phyloP scores from a whole-genome alignment of 2,888 invertebrate species.

The Amphipyra berbera region DNA sequence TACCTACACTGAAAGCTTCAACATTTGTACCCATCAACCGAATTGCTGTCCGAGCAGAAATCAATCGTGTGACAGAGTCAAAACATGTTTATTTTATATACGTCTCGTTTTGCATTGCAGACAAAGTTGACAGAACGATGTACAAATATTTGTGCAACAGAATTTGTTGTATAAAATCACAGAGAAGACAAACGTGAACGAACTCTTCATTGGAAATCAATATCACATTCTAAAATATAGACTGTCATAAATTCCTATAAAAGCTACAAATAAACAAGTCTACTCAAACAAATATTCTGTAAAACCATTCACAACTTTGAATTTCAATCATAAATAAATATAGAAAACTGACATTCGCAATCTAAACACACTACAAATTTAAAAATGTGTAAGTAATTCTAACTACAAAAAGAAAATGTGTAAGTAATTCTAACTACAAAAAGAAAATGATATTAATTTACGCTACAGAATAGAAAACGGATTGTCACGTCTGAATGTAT shows the following conservation, averaged over 20 bases:
- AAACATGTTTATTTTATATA: slow-evolving; percentile 22
- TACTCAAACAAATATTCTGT: background rate
- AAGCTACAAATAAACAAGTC: slow-evolving; percentile 14
- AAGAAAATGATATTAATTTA: slow-evolving; percentile 3
- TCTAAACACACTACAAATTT: slow-evolving; percentile 15
- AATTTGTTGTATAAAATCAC: slow-evolving; percentile 6
- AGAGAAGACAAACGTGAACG: slow-evolving; percentile 20
- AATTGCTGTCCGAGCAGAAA: slow-evolving; percentile 21
- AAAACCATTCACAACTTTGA: slow-evolving; percentile 9
- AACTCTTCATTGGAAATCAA: slow-evolving; percentile 39
- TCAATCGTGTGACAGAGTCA: slow-evolving; percentile 28
- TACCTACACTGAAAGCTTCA: slow-evolving; percentile 8
- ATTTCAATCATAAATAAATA: slow-evolving; percentile 15
- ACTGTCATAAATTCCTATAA: slow-evolving; percentile 34
- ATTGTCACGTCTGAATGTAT: slow-evolving; percentile 18
- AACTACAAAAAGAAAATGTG: slow-evolving; percentile 5
- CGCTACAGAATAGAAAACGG: slow-evolving; percentile 16
- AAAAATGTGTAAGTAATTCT: background rate
- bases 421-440: background rate
- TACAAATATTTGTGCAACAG: slow-evolving; percentile 13
- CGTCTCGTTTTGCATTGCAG: slow-evolving; percentile 7
- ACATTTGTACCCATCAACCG: slow-evolving; percentile 33
- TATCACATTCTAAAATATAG: slow-evolving; percentile 22
- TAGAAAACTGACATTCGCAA: slow-evolving; percentile 10
- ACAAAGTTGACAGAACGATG: background rate